Evolutionary conservation across 2,888 invertebrate species (phyloP), one percentile per base, ranked within the genome.

Genomic region (Petrolisthes cinctipes): DNA sequence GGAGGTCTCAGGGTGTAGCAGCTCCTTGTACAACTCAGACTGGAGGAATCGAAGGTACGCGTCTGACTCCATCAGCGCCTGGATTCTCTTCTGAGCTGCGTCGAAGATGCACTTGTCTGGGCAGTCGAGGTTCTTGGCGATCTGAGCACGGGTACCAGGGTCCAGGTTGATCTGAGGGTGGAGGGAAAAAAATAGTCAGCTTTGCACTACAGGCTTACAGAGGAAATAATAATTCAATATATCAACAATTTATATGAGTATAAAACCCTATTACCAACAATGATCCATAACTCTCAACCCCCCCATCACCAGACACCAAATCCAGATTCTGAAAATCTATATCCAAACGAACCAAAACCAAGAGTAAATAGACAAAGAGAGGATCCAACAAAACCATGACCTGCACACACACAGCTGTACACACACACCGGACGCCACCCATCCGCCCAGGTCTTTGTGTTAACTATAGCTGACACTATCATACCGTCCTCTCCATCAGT

Each of bases 1-100:
- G 53, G 87, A 87, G 81, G 87, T 61, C 86, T 92, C 92, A 14
- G 92, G 92, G 88, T 92, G 92, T 57, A 92, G 91, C 54, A 93
- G 92, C 90, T 93, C 93, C 90, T 92, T 92, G 91, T 94, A 94
- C 20, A 94, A 92, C 78, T 94, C 93, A 14, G 94, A 94, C 91
- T 93, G 93, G 23, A 94, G 92, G 92, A 94, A 94, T 79, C 94
- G 92, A 71, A 93, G 92, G 91, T 94, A 94, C 17, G 94, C 93
- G 91, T 94, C 94, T 89, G 93, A 93, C 91, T 94, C 94, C 93
- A 94, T 93, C 81, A 94, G 92, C 9, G 93, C 93, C 91, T 94
- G 94, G 80, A 94, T 93, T 86, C 94, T 92, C 90, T 93, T 92
- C 92, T 94, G 94, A 75, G 94, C 94, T 79, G 92, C 92, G 91